phyloP scores from a whole-genome alignment of 1,140 invertebrate species.

The Cydia strobilella region DNA sequence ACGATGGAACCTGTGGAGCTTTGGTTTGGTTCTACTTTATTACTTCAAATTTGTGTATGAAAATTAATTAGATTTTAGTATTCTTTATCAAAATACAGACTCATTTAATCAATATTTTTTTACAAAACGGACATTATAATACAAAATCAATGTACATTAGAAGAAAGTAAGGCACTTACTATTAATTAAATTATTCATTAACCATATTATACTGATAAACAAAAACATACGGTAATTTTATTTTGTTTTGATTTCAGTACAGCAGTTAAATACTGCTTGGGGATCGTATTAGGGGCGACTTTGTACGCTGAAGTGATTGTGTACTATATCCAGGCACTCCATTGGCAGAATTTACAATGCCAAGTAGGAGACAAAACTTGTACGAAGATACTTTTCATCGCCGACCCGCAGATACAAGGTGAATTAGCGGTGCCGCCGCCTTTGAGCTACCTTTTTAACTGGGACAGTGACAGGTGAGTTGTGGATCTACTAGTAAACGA shows the following conservation, averaged over 20 bases:
- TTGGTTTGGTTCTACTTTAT: background rate
- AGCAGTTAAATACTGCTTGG: constrained; percentile 61
- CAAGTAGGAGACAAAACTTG: constrained; percentile 77
- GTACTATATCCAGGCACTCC: constrained; percentile 79
- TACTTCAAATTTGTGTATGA: background rate
- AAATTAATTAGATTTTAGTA: background rate
- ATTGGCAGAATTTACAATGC: constrained; percentile 81
- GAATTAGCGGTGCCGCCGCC: constrained; percentile 84
- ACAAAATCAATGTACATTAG: constrained; percentile 13
- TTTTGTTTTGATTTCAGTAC: constrained; percentile 50
- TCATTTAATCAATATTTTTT: background rate
- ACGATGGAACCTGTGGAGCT: background rate
- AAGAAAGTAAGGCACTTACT: constrained; percentile 22
- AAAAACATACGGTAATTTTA: background rate
- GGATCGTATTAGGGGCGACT: constrained; percentile 52
- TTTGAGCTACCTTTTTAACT: constrained; percentile 82
- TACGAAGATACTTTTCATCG: constrained; percentile 88
- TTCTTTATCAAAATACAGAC: background rate
- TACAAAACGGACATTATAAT: background rate
- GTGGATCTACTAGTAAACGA: background rate
- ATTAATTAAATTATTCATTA: background rate
- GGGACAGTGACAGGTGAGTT: constrained; percentile 91
- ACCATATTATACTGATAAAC: background rate
- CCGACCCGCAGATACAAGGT: constrained; percentile 96
- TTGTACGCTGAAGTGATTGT: constrained; percentile 82